Conservation (phyloP, 1,140 invertebrate species). For the Calephelis nemesis region DNA sequence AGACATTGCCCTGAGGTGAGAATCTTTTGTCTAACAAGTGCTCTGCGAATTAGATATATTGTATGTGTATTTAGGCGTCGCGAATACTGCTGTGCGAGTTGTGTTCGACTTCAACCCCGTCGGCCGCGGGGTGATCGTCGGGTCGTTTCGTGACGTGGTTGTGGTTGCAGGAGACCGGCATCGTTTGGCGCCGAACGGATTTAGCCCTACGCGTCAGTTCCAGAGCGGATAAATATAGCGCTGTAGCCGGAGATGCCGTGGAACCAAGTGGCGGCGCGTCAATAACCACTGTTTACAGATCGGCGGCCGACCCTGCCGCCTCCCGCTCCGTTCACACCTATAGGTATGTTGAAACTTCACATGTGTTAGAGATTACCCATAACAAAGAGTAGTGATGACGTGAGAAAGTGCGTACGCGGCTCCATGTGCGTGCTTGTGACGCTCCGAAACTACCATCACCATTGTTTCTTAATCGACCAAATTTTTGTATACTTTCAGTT, state of each 20-base stretch:
- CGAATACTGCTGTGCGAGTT: constrained; percentile 67
- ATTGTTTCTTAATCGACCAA: not conserved
- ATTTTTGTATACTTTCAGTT: not conserved
- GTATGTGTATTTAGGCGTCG: constrained; percentile 38
- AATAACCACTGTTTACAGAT: constrained; percentile 76
- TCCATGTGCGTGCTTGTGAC: constrained; percentile 25
- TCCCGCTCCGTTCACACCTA: constrained; percentile 67
- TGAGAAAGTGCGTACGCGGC: constrained; percentile 31
- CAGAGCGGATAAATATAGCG: constrained; percentile 74
- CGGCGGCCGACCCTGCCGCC: constrained; percentile 69
- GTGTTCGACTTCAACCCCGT: constrained; percentile 43
- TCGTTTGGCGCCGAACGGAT: constrained; percentile 70
- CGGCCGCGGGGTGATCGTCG: constrained; percentile 46
- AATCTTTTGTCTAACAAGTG: constrained; percentile 34
- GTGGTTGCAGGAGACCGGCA: constrained; percentile 74
- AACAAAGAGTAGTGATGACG: constrained; percentile 47
- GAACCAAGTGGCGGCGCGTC: constrained; percentile 68
- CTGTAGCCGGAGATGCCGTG: constrained; percentile 65
- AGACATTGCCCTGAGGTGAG: constrained; percentile 64
- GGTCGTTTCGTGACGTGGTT: constrained; percentile 67
- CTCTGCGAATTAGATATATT: constrained; percentile 44
- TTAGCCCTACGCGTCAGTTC: constrained; percentile 71
- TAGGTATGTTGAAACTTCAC: constrained; percentile 68
- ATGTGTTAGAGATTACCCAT: constrained; percentile 54
- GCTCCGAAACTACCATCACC: not conserved